Conservation (phyloP, 1,140 invertebrate species). For the Drosophila teissieri region DNA sequence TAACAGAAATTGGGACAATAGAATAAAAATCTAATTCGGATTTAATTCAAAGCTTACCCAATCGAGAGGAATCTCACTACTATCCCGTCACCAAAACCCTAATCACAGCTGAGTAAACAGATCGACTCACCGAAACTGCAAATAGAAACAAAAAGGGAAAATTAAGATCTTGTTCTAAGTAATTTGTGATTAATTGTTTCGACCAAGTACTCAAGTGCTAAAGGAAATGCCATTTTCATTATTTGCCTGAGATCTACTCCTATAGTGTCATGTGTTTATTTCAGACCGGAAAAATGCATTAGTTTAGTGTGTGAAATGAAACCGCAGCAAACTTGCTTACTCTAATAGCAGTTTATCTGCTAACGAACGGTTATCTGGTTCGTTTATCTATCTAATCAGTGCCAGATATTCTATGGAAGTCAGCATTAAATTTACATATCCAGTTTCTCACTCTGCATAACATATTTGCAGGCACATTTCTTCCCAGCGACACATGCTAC, state of each 20-base stretch:
- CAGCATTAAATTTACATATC: conserved; percentile 23
- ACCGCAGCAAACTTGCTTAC: conserved; percentile 5
- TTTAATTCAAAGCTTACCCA: conserved; percentile 7
- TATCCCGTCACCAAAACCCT: conserved; percentile 5
- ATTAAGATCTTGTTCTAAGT: conserved; percentile 13
- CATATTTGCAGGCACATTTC: conserved; percentile 1
- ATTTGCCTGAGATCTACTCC: conserved; percentile 6
- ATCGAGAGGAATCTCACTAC: not conserved
- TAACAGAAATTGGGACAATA: not conserved
- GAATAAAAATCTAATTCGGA: not conserved
- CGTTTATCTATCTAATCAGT: conserved; percentile 30
- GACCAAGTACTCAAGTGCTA: conserved; percentile 9
- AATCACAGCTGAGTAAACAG: not conserved
- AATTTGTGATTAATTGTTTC: conserved; percentile 7
- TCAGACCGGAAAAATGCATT: not conserved
- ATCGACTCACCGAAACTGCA: conserved; percentile 71
- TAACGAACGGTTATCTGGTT: conserved; percentile 4
- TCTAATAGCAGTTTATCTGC: not conserved
- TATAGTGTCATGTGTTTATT: not conserved
- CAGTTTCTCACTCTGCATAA: conserved; percentile 7
- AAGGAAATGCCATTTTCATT: conserved; percentile 26
- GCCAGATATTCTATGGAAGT: conserved; percentile 26
- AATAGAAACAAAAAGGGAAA: conserved; percentile 45
- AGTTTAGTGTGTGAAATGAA: not conserved
- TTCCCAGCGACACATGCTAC: conserved; percentile 9